A percentile compares a stretch with the other conserved stretches of the same genome.
These are phyloP conservation scores for Abscondita cerata DNA, from an alignment of 2,888 invertebrate genomes.

Conservation along the genomic window DNA sequence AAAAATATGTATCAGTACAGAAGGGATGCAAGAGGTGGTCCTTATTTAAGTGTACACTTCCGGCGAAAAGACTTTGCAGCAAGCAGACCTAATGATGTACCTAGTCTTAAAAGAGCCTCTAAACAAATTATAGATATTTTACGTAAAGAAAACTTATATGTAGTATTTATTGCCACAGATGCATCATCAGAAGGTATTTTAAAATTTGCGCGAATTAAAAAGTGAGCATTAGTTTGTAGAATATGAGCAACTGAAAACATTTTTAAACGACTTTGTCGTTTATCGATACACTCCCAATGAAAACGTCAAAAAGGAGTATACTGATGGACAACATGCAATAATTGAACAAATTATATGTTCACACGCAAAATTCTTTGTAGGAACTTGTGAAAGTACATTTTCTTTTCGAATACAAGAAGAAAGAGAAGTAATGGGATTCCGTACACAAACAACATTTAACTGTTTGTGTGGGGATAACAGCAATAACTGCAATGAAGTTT, in stretches of 20 bases:
- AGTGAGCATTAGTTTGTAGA: conserved; percentile 53
- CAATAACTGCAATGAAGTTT: conserved; percentile 72
- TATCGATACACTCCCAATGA: conserved; percentile 24
- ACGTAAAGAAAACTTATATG: conserved; percentile 63
- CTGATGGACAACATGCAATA: conserved; percentile 89
- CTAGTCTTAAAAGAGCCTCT: conserved; percentile 78
- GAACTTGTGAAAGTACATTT: conserved; percentile 95
- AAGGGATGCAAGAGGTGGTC: conserved; percentile 66
- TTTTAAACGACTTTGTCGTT: neutral
- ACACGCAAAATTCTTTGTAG: conserved; percentile 85
- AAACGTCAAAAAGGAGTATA: too few species aligned
- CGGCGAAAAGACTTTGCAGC: conserved; percentile 87
- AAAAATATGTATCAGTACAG: conserved; percentile 41
- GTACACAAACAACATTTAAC: conserved; percentile 84
- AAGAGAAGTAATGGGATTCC: conserved; percentile 91
- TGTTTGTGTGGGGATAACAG: conserved; percentile 75
- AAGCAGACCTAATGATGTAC: conserved; percentile 76
- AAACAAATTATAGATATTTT: conserved; percentile 72
- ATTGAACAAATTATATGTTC: conserved; percentile 96
- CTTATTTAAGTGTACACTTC: conserved; percentile 86
- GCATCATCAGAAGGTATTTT: conserved; percentile 65
- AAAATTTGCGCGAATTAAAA: neutral
- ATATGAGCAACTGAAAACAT: conserved; percentile 58
- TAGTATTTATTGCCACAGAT: conserved; percentile 88
- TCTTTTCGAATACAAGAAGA: conserved; percentile 97